A percentile compares a stretch with the other conserved stretches of the same genome.
Evolutionary conservation across 2,113 vertebrate species (phyloP).

Genomic region (Tragelaphus imberbis): DNA sequence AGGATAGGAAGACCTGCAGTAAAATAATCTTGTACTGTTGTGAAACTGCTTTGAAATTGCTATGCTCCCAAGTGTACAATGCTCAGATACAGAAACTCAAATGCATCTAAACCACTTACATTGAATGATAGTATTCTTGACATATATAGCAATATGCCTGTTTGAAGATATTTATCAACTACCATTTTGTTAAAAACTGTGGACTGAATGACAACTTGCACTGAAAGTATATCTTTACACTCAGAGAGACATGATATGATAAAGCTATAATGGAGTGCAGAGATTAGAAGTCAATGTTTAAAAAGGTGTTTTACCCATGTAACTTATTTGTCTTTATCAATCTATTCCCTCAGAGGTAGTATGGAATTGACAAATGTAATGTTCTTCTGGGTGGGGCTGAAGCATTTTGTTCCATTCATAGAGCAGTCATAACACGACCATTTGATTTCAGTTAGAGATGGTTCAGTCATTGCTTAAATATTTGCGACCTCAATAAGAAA

Average conservation of each 20-base stretch:
- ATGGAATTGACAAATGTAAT: not conserved
- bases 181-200: conserved; percentile 30
- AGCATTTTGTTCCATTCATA: not conserved
- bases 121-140: conserved; percentile 13
- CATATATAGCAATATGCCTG: not conserved
- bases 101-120: not conserved
- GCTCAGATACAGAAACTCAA: not conserved
- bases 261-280: not conserved
- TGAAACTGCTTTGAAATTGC: not conserved
- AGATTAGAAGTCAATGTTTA: conserved; percentile 29
- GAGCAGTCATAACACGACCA: not conserved
- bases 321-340: not conserved
- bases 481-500: not conserved
- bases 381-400: not conserved
- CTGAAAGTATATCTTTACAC: not conserved
- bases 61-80: not conserved
- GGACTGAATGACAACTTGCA: not conserved
- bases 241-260: not conserved
- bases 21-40: not conserved
- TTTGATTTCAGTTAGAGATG: conserved; percentile 17
- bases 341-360: not conserved
- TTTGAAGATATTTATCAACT: conserved; percentile 23
- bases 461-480: not conserved
- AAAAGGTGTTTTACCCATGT: not conserved
- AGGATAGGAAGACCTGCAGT: not conserved